Percentiles rank a stretch among this genome's conserved stretches.
Conservation (phyloP, 2,888 invertebrate species). For the Eurytoma adleriae region DNA sequence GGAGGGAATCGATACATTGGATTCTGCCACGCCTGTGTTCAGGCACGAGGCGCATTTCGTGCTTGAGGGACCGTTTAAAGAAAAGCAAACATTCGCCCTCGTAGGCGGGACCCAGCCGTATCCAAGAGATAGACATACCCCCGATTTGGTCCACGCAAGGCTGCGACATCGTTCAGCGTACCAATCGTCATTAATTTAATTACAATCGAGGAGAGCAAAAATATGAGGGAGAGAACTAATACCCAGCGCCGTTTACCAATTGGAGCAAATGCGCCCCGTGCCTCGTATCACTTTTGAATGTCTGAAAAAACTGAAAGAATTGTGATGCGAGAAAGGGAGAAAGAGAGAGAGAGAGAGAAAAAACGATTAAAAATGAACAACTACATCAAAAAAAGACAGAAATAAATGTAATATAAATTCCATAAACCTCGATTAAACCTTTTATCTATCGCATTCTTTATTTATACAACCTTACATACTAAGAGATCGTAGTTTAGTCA, state of each 20-base stretch:
- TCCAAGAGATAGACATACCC: constrained; percentile 34
- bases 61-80: constrained; percentile 1
- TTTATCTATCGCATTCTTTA: constrained; percentile 57
- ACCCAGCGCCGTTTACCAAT: constrained; percentile 40
- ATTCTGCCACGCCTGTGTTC: constrained; percentile 62
- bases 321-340: constrained; percentile 53
- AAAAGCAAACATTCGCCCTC: constrained; percentile 40
- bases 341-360: constrained; percentile 42
- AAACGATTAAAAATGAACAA: constrained; percentile 64
- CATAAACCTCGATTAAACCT: constrained; percentile 64
- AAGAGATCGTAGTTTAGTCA: not conserved
- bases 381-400: constrained; percentile 69
- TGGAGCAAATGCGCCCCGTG: constrained; percentile 59
- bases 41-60: constrained; percentile 63
- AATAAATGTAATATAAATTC: constrained; percentile 76
- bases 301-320: constrained; percentile 59
- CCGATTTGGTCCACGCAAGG: constrained; percentile 58
- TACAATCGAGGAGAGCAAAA: constrained; percentile 26
- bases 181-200: constrained; percentile 39
- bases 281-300: constrained; percentile 59
- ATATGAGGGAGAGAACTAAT: constrained; percentile 13
- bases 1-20: constrained; percentile 54
- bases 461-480: constrained; percentile 49
- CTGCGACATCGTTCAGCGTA: constrained; percentile 30
- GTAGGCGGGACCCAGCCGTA: constrained; percentile 44